Evolutionary conservation across 2,888 invertebrate genomes (phyloP).

Genomic region (Mamestra brassicae): DNA sequence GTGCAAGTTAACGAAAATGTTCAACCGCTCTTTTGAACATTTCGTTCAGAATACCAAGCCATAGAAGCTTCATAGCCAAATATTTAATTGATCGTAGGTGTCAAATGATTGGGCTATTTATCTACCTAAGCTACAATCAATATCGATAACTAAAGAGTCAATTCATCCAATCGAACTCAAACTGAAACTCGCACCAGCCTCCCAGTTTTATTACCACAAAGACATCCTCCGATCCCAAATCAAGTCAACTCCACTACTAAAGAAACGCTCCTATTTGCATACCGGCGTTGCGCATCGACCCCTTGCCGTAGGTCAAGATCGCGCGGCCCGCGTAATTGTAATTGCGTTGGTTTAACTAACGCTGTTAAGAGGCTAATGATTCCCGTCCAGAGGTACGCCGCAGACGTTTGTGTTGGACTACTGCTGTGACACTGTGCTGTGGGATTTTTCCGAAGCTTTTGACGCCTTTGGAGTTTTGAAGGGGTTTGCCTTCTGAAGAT

Average conservation of each 20-base stretch:
- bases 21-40: not conserved
- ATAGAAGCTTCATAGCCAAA: not conserved
- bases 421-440: conserved; percentile 24
- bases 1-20: not conserved
- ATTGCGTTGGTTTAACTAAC: conserved; percentile 86
- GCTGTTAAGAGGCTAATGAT: conserved; percentile 81
- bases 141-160: not conserved
- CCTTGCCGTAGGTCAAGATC: conserved; percentile 89
- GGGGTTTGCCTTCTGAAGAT: not conserved
- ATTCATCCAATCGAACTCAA: not conserved
- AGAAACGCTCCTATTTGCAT: conserved; percentile 88
- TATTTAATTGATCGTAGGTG: not conserved
- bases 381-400: conserved; percentile 65
- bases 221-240: conserved; percentile 32
- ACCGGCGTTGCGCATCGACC: conserved; percentile 84
- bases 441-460: not conserved
- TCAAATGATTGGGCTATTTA: not conserved
- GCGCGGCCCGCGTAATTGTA: conserved; percentile 81
- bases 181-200: not conserved
- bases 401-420: conserved; percentile 64
- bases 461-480: not conserved
- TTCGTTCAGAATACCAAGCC: not conserved
- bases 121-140: not conserved
- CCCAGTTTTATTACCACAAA: conserved; percentile 10
- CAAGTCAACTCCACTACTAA: conserved; percentile 69